phyloP scores from a whole-genome alignment of 1,140 invertebrate species.

The Camponotus pennsylvanicus region DNA sequence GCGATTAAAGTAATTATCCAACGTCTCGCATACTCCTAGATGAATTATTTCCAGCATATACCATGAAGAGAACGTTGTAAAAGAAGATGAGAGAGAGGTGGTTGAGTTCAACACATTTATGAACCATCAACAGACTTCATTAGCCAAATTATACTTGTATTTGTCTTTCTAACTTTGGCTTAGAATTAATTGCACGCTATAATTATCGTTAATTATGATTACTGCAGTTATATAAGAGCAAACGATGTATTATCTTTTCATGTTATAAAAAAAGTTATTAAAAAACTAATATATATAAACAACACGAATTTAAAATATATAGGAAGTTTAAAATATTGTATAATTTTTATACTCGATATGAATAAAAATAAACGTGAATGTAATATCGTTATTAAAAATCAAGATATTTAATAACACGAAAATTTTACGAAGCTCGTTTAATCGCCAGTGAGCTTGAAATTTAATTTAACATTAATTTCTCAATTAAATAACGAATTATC shows the following conservation, averaged over 20 bases:
- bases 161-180: neutral
- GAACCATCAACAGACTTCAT: slow-evolving; percentile 45
- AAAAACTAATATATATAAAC: neutral
- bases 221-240: neutral
- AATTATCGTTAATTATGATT: neutral
- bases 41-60: slow-evolving; percentile 65
- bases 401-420: neutral
- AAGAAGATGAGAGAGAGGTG: neutral
- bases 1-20: slow-evolving; percentile 76
- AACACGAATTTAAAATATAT: neutral
- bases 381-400: neutral
- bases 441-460: neutral
- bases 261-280: neutral
- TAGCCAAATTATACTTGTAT: slow-evolving; percentile 40
- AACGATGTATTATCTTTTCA: neutral
- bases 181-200: slow-evolving; percentile 22
- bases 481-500: slow-evolving; percentile 5
- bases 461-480: slow-evolving; percentile 3
- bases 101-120: slow-evolving; percentile 45
- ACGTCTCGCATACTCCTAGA: slow-evolving; percentile 53
- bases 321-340: neutral
- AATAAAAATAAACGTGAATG: slow-evolving; percentile 9
- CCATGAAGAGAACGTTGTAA: slow-evolving; percentile 32
- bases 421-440: neutral
- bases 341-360: neutral